phyloP scores from a whole-genome alignment of 2,113 vertebrate genomes.

The Anolis carolinensis region DNA sequence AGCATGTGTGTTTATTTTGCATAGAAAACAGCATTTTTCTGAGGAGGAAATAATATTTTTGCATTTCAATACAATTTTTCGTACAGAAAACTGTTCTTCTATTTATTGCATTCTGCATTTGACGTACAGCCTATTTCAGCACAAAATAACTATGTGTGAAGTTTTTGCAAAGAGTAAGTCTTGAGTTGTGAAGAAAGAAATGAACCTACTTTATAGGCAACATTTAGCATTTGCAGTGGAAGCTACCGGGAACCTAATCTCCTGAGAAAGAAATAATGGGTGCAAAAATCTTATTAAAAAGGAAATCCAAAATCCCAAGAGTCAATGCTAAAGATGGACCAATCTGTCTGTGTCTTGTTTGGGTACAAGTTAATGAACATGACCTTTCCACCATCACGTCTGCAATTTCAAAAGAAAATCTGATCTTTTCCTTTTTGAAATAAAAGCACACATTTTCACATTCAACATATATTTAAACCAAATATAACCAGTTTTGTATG shows the following conservation, averaged over 20 bases:
- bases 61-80: too few relatives aligned
- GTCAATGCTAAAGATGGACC: neutral
- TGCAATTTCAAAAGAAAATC: too few relatives aligned
- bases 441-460: neutral
- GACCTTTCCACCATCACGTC: neutral
- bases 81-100: too few relatives aligned
- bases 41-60: too few relatives aligned
- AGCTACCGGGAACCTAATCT: neutral
- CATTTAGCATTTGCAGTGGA: too few relatives aligned
- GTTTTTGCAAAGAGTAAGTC: too few relatives aligned
- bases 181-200: too few relatives aligned
- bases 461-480: neutral
- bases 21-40: too few relatives aligned
- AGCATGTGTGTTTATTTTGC: too few relatives aligned
- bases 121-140: too few relatives aligned
- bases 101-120: too few relatives aligned
- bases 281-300: neutral
- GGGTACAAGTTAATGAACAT: neutral
- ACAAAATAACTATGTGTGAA: too few relatives aligned
- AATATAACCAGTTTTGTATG: neutral
- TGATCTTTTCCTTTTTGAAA: neutral
- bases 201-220: neutral
- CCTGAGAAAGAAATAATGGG: neutral
- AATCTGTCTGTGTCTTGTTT: neutral
- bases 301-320: neutral